Conservation (phyloP, 2,113 vertebrate species). For the Hepsetus odoe region DNA sequence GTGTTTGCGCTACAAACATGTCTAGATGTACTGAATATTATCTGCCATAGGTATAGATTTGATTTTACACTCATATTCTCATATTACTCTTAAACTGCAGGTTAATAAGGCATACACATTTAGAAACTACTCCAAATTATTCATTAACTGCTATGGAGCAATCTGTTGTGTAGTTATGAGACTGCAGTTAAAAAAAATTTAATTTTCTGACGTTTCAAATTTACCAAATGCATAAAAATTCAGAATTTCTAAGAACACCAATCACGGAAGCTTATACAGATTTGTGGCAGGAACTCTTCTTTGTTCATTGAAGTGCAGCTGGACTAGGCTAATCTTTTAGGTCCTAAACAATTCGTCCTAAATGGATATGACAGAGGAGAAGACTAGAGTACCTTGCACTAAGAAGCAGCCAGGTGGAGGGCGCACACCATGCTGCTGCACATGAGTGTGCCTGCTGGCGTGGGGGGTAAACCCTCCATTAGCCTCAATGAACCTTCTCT, state of each 20-base stretch:
- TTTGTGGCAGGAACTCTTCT: not conserved
- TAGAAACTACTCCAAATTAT: no score
- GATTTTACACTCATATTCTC: no score
- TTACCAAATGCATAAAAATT: no score
- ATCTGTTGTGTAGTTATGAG: no score
- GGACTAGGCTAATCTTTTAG: not conserved
- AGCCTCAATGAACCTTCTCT: not conserved
- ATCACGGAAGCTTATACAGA: not conserved
- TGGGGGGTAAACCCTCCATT: conserved; percentile 11
- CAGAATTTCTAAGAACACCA: not conserved
- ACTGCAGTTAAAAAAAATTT: no score
- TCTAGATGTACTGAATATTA: no score
- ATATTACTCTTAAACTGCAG: no score
- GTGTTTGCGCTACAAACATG: no score
- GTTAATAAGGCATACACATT: no score
- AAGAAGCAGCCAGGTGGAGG: not conserved
- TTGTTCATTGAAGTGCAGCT: not conserved
- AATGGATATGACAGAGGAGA: not conserved
- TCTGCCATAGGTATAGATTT: no score
- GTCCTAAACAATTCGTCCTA: not conserved
- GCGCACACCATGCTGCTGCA: not conserved
- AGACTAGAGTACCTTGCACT: not conserved
- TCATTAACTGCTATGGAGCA: no score
- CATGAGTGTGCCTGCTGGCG: not conserved
- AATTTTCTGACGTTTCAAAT: no score